Evolutionary conservation across 2,113 vertebrate genomes (phyloP).

Genomic region (Clarias macrocephalus): DNA sequence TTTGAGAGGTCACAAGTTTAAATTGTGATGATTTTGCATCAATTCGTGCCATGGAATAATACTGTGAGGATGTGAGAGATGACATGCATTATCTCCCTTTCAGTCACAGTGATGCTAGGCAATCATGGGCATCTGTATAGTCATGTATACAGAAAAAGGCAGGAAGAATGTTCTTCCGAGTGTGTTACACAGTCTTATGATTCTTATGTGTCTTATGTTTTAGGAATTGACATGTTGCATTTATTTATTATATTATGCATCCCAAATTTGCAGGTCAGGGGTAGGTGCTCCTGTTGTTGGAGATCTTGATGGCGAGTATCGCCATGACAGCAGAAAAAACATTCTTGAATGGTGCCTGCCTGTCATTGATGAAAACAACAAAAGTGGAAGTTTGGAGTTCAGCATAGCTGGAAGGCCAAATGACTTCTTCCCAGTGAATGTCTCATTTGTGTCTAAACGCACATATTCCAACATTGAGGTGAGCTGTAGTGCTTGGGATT

Average conservation of each 20-base stretch:
- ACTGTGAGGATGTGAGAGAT: neutral
- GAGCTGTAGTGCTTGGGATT: conserved; percentile 1
- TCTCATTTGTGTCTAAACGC: conserved; percentile 93
- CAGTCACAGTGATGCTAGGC: neutral
- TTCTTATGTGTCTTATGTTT: neutral
- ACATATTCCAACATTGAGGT: conserved; percentile 98
- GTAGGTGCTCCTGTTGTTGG: conserved; percentile 89
- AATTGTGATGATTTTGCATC: neutral
- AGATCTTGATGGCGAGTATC: conserved; percentile 95
- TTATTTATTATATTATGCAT: neutral
- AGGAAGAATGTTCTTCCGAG: neutral
- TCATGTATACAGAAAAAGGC: neutral
- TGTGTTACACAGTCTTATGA: neutral
- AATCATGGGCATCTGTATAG: neutral
- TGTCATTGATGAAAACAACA: conserved; percentile 96
- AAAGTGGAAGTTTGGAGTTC: conserved; percentile 95
- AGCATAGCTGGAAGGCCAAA: conserved; percentile 91
- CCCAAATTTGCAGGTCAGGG: conserved; percentile 76
- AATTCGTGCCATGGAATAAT: neutral
- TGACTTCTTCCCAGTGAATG: conserved; percentile 92
- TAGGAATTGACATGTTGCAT: neutral
- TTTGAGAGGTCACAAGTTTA: neutral
- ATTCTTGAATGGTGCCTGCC: conserved; percentile 95
- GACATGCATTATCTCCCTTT: neutral
- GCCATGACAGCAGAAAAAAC: conserved; percentile 90